Evolutionary conservation across 2,797 vertebrate genomes (phyloP), one percentile per base, ranked within the genome.

Genomic region (Microctenopoma steveboyesi): DNA sequence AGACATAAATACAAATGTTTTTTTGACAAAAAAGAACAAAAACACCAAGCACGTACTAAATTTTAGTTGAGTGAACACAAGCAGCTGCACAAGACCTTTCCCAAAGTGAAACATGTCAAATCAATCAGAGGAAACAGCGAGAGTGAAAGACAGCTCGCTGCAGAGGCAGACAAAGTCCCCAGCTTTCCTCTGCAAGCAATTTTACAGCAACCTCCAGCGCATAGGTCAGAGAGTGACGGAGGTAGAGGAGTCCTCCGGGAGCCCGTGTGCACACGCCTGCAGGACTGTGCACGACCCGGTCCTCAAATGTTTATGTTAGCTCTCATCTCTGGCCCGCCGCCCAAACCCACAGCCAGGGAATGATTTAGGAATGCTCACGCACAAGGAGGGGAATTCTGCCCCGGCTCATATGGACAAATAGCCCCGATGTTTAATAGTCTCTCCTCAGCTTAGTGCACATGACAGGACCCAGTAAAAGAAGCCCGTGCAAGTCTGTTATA

Each of bases 321-420:
- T 69, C 57, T 74, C 0, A 10, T 60, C 69, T 74, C 71, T 57
- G 76, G 81, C 56, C 48, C 14, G 54, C 69, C 65, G 71, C 86
- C 74, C 79, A 74, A 68, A 50, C 50, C 22, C 65, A 64, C 42
- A 57, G 81, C 77, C 74, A 63, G 75, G 76, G 58, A 81, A 66
- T 80, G 70, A 71, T 73, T 81, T 46, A 73, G 78, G 77, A 82
- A 85, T 72, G 68, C 68, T 76, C 48, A 28, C 40, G 49, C 68
- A 61, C n/a, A 33, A 74, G 70, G 64, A 51, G 77, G 79, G 76
- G 74, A 84, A 74, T 78, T 82, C 83, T 79, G 81, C 53, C 25
- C 22, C 3, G 27, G 49, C 72, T 55, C 56, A 62, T 52, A 12
- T 64, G 59, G 55, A 72, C 48, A 33, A 64, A 78, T 30, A 69